Evolutionary conservation across 1,140 invertebrate genomes (phyloP), one percentile per base, ranked within the genome.

Genomic region (Reticulitermes speratus): DNA sequence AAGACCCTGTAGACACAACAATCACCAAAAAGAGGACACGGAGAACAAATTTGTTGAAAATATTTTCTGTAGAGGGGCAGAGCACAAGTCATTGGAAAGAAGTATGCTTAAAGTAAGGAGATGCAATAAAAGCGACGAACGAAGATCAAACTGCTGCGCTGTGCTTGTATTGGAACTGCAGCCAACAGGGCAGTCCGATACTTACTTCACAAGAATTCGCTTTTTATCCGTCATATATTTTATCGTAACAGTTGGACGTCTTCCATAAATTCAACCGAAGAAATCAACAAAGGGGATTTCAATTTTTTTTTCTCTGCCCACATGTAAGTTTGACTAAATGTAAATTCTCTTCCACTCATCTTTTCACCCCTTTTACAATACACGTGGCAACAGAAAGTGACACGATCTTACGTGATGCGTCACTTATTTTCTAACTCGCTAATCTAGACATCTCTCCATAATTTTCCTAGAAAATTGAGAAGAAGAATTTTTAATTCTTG

Each of bases 121-220:
- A 30, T 75, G n/a, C 8, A 30, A 16, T 16, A 55, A 21, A 21
- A 55, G 19, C 19, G 52, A 75, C n/a, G 25, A 25, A 25, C 25
- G 6, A 16, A 12, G n/a, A 75, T 75, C 65, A 30, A 14, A 30
- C 25, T 30, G 25, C 52, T 75, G 65, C 5, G n/a, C 25, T 55
- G 11, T 55, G 52, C 65, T 75, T 75, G n/a, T n/a, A 30, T 75
- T 75, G 65, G 25, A 11, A 75, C 25, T 30, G 65, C 25, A 30
- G 25, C n/a, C 65, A 75, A 16, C 3, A 75, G 7, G 14, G 65
- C 65, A 1, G 5, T 2, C 65, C 9, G 65, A 25, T 75, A 75
- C 65, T 75, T 75, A 30, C 65, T 75, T 75, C 25, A 30, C 65
- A 75, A 75, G 65, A 75, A 75, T 75, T 75, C 65, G 65, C 65